A percentile compares a stretch with the other conserved stretches of the same genome.
Evolutionary conservation across 2,113 vertebrate genomes (phyloP).

Genomic region (Alces alces): DNA sequence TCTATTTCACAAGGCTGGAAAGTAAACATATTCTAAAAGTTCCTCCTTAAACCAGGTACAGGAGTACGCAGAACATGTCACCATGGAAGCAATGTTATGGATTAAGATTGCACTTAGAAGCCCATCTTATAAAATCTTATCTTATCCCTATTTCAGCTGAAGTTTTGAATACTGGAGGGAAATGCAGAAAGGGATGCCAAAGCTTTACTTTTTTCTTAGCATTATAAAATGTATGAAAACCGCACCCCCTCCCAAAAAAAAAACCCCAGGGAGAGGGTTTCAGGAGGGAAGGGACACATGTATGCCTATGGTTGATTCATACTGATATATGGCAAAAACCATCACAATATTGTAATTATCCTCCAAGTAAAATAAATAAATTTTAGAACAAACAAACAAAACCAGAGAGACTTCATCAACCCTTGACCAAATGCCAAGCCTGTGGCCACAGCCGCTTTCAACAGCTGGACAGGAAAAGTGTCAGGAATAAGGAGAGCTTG

Average conservation of each 20-base stretch:
- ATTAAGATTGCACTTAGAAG: neutral
- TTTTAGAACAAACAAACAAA: neutral
- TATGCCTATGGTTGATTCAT: neutral
- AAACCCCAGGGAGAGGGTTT: neutral
- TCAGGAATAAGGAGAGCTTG: neutral
- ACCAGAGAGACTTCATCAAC: neutral
- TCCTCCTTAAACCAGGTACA: neutral
- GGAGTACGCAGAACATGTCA: neutral
- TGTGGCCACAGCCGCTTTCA: neutral
- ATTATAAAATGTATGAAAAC: neutral
- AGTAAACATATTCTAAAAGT: neutral
- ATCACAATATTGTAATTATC: neutral
- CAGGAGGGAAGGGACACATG: neutral
- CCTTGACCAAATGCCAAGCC: neutral
- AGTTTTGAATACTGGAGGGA: neutral
- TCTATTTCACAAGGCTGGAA: neutral
- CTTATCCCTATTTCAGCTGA: neutral
- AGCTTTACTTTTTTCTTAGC: neutral
- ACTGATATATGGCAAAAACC: neutral
- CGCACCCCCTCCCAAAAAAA: no score
- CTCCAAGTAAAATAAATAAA: neutral
- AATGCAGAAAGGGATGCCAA: neutral
- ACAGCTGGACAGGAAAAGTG: neutral
- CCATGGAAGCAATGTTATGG: neutral
- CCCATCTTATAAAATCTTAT: neutral